phyloP scores from a whole-genome alignment of 2,113 vertebrate species.

The Falco punctatus region DNA sequence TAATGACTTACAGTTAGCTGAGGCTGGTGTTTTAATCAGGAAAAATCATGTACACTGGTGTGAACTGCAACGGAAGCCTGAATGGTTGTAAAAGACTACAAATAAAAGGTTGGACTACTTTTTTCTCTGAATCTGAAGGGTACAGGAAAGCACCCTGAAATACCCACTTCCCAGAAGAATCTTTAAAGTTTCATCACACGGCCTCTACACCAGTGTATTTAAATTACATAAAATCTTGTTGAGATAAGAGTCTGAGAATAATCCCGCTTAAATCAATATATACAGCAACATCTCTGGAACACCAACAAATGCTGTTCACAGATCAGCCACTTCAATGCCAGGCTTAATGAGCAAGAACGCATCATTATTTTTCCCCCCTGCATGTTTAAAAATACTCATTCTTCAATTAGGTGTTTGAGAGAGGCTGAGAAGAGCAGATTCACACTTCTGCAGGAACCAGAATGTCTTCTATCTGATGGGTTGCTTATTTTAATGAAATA shows the following conservation, averaged over 20 bases:
- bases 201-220: neutral
- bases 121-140: neutral
- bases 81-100: neutral
- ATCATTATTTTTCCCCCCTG: neutral
- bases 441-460: neutral
- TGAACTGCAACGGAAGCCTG: neutral
- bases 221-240: neutral
- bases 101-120: neutral
- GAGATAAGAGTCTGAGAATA: neutral
- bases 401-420: neutral
- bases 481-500: conserved; percentile 20
- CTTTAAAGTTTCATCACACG: neutral
- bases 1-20: neutral
- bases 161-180: neutral
- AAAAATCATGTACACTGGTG: neutral
- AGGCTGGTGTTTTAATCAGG: neutral
- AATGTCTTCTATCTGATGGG: neutral
- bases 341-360: neutral
- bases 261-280: neutral
- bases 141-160: neutral
- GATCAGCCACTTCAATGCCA: neutral
- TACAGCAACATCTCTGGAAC: neutral
- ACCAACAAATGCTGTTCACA: neutral
- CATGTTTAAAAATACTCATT: neutral
- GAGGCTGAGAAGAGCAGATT: neutral